Conservation (phyloP, 2,113 vertebrate genomes). For the Vanacampus margaritifer region DNA sequence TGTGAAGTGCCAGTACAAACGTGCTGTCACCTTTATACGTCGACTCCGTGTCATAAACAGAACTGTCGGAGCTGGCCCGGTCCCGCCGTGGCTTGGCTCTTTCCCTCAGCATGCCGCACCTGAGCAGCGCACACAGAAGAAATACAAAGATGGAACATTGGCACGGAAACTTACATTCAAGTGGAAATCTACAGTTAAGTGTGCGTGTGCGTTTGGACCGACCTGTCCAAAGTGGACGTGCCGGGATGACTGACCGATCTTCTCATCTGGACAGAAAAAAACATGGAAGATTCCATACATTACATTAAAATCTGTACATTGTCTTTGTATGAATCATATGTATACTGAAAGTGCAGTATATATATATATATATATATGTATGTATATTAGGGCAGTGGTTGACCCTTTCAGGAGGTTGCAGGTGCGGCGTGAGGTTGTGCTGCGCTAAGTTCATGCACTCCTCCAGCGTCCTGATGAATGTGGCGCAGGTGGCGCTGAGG, state of each 20-base stretch:
- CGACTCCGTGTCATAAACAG: slow-evolving; percentile 49
- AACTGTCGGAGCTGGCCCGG: slow-evolving; percentile 59
- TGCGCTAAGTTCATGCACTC: slow-evolving; percentile 96
- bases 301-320: background rate
- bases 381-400: background rate
- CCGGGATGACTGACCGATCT: slow-evolving; percentile 65
- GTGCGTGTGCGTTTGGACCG: background rate
- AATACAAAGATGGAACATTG: too few relatives aligned
- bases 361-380: background rate
- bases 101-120: slow-evolving; percentile 54
- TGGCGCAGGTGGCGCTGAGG: slow-evolving; percentile 93
- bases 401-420: slow-evolving; percentile 63
- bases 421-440: slow-evolving; percentile 87
- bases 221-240: slow-evolving; percentile 63
- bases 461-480: slow-evolving; percentile 93
- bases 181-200: too few relatives aligned
- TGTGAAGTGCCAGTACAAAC: background rate
- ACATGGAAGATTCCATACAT: background rate
- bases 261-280: slow-evolving; percentile 47
- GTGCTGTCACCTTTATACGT: slow-evolving; percentile 13
- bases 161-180: too few relatives aligned
- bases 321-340: background rate
- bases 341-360: background rate
- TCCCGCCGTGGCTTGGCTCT: slow-evolving; percentile 49
- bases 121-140: slow-evolving; percentile 10